Conservation (phyloP, 1,140 invertebrate genomes). For the Nasonia giraulti region DNA sequence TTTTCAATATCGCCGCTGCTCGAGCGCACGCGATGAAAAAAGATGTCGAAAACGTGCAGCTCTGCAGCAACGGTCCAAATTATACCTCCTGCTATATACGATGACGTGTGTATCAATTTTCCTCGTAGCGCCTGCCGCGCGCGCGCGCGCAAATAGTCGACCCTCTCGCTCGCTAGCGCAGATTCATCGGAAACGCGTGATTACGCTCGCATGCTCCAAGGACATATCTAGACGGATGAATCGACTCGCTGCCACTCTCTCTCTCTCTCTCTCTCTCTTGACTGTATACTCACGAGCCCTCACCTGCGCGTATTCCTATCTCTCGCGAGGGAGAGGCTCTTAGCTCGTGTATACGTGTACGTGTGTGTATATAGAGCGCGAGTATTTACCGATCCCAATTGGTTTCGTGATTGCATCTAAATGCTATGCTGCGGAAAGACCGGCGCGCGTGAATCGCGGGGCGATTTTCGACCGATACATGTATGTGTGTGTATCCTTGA, state of each 20-base stretch:
- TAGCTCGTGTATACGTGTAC: background rate
- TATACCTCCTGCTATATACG: background rate
- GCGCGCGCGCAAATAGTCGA: background rate
- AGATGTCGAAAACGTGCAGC: background rate
- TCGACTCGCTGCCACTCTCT: conserved; percentile 54
- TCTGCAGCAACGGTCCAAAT: background rate
- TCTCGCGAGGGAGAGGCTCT: conserved; percentile 50
- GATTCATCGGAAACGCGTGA: conserved; percentile 53
- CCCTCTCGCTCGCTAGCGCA: background rate
- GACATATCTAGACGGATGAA: conserved; percentile 64
- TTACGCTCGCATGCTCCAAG: conserved; percentile 66
- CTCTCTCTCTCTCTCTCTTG: conserved; percentile 34
- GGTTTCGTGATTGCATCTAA: conserved; percentile 66
- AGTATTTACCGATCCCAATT: conserved; percentile 67
- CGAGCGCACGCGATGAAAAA: conserved; percentile 11
- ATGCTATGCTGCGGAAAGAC: conserved; percentile 53
- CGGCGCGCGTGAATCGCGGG: conserved; percentile 5
- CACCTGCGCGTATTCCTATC: conserved; percentile 38
- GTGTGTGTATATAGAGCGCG: conserved; percentile 45
- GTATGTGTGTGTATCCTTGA: background rate
- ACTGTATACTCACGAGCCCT: conserved; percentile 46
- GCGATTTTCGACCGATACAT: background rate
- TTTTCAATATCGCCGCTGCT: background rate
- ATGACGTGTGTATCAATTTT: conserved; percentile 12
- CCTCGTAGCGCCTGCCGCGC: background rate